Evolutionary conservation across 2,797 vertebrate species (phyloP), one percentile per base, ranked within the genome.

Genomic region (Ceryle rudis): DNA sequence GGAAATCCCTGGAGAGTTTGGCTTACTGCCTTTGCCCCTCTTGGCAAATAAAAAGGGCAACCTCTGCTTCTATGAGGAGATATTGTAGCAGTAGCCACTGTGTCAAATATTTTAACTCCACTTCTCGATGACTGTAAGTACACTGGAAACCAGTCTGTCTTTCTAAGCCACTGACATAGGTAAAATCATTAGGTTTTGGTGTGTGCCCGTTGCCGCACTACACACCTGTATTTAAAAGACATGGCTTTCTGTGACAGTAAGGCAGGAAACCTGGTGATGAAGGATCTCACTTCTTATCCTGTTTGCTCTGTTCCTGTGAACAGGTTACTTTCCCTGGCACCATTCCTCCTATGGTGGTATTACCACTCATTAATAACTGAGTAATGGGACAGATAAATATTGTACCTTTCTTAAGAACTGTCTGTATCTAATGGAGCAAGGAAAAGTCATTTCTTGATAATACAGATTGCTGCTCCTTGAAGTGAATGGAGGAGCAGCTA

Each of bases 181-280:
- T 55, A 86, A 71, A 82, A 18, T 11, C 60, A 20, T 26, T 15
- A 47, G 46, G 46, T 47, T 47, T 47, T 47, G 21, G 46, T 47
- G 46, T 47, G 21, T 6, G 11, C 46, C 46, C 46, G 22, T 70
- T 66, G 26, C 26, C 46, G 7, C 8, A n/a, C 8, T 54, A 18
- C n/a, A 21, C 44, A 29, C 5, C 26, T 47, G 11, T 19, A 52
- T 64, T 80, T 46, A 39, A 64, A 64, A 33, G 2, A 10, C 4
- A 2, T 4, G 22, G 11, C 29, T 73, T 58, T 73, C 51, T 60
- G 15, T n/a, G 42, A 12, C 22, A 67, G 39, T 23, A 78, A 55
- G 16, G 47, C 16, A 60, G 28, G 13, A 84, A 41, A 28, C 11
- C 22, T 25, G 22, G n/a, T 37, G 44, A 61, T 5, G 0, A 0